Conservation (phyloP, 2,797 vertebrate genomes). For the Pantherophis alleghaniensis region DNA sequence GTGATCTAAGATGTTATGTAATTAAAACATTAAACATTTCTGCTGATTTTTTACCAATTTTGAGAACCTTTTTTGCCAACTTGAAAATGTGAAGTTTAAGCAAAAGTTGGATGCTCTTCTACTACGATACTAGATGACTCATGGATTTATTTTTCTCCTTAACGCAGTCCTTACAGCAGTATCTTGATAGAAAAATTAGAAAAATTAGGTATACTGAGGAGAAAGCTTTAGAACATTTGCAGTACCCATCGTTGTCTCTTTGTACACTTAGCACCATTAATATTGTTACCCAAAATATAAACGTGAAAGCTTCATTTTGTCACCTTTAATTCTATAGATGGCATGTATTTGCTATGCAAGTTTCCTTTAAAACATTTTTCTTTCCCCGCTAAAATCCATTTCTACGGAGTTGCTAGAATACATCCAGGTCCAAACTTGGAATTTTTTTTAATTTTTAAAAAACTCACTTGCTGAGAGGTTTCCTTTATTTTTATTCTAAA, state of each 20-base stretch:
- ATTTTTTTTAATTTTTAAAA: not conserved
- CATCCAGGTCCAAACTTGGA: not conserved
- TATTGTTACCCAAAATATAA: not conserved
- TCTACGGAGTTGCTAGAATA: fast-evolving
- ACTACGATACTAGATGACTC: not conserved
- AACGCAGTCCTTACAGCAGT: not conserved
- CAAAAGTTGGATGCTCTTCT: not conserved
- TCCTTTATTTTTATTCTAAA: not conserved
- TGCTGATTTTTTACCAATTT: not conserved
- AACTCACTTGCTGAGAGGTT: not conserved
- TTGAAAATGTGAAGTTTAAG: not conserved
- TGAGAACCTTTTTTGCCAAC: not conserved
- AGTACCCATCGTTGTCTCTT: not conserved
- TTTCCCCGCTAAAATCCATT: not conserved
- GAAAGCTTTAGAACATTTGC: not conserved
- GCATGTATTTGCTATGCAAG: not conserved
- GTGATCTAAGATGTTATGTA: not conserved
- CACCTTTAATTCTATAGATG: not conserved
- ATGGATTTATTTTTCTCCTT: not conserved
- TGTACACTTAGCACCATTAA: not conserved
- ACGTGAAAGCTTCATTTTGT: not conserved
- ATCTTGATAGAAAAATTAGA: not conserved
- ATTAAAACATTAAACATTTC: not conserved
- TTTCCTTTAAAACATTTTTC: not conserved
- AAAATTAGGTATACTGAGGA: not conserved